Evolutionary conservation across 1,140 invertebrate species (phyloP).

Genomic region (Drosophila neocordata): DNA sequence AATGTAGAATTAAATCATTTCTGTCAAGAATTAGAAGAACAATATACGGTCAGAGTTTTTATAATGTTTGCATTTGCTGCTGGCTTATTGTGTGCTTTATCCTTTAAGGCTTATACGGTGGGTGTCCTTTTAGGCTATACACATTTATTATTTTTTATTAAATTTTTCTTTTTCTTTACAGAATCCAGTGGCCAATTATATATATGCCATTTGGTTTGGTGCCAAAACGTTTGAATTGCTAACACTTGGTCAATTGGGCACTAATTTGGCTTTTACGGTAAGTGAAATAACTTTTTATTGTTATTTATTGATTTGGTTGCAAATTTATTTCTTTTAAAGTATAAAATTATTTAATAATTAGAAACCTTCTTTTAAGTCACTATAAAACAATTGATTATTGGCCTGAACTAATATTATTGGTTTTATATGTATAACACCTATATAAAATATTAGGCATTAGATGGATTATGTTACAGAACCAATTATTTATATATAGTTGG

Average conservation of each 20-base stretch:
- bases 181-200: conserved; percentile 63
- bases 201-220: conserved; percentile 65
- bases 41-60: conserved; percentile 66
- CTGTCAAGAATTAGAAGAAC: conserved; percentile 45
- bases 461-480: no score
- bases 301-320: no score
- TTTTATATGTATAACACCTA: no score
- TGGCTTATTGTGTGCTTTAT: conserved; percentile 55
- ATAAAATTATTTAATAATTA: no score
- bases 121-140: background rate
- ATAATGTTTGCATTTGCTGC: conserved; percentile 69
- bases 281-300: no score
- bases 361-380: no score
- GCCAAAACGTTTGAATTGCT: conserved; percentile 61
- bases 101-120: conserved; percentile 72
- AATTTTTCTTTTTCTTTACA: conserved; percentile 8
- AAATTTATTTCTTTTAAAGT: no score
- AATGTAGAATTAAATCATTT: conserved; percentile 64
- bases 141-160: background rate
- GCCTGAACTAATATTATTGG: no score
- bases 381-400: no score
- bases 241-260: conserved; percentile 53
- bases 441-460: no score
- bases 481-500: no score
- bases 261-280: conserved; percentile 51